Conservation (phyloP, 2,797 vertebrate species). For the Manis crassicaudata region DNA sequence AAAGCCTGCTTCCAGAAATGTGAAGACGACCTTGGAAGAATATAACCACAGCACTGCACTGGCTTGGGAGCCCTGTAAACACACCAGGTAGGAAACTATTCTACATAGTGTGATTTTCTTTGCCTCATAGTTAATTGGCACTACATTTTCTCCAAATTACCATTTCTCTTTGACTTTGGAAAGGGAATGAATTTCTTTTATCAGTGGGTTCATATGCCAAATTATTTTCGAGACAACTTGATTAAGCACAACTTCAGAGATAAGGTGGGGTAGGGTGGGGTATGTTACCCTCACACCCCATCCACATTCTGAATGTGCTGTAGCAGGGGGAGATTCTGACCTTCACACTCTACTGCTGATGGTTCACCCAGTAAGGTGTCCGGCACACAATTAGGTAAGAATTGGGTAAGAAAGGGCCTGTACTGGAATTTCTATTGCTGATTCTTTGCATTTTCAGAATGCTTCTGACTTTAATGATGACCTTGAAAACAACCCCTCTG, state of each 20-base stretch:
- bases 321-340: neutral
- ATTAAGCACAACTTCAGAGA: neutral
- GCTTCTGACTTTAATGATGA: neutral
- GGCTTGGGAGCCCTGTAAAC: neutral
- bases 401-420: neutral
- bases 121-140: neutral
- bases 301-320: neutral
- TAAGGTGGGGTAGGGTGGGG: neutral
- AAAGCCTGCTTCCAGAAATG: neutral
- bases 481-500: neutral
- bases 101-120: neutral
- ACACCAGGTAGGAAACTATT: neutral
- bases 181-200: neutral
- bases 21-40: neutral
- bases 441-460: neutral
- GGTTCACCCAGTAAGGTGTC: neutral
- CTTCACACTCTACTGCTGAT: neutral
- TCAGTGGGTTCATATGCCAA: neutral
- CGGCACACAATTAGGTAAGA: neutral
- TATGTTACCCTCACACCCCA: rapidly evolving
- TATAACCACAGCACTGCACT: neutral
- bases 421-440: neutral
- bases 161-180: neutral
- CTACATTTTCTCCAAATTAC: neutral
- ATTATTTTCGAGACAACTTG: neutral